Conservation (phyloP, 2,113 vertebrate species). For the Hydropotes inermis region DNA sequence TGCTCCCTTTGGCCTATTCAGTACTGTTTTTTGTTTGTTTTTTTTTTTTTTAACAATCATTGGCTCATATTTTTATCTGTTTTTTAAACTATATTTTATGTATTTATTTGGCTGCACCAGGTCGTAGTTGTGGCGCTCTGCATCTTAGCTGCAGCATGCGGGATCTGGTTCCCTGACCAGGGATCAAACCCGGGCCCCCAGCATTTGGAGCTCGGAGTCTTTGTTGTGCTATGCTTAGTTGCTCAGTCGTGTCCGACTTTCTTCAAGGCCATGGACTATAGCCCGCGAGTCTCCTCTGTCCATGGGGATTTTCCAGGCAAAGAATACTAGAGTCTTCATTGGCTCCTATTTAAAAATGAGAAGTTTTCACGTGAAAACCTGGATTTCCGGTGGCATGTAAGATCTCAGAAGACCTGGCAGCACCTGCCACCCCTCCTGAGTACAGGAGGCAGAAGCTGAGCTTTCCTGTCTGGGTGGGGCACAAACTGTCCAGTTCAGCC, state of each 20-base stretch:
- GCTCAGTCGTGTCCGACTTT: accelerated
- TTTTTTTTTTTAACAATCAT: background rate
- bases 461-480: background rate
- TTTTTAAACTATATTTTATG: background rate
- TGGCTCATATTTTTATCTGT: background rate
- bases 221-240: background rate
- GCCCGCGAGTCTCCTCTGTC: background rate
- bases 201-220: background rate
- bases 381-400: background rate
- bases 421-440: background rate
- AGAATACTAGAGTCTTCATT: background rate
- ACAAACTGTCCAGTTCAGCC: background rate
- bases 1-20: background rate
- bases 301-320: background rate
- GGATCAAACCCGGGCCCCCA: accelerated
- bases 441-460: no score
- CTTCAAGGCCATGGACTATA: background rate
- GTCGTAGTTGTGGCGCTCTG: background rate
- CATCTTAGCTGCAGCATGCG: background rate
- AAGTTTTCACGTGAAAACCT: background rate
- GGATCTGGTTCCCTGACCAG: background rate
- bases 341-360: background rate
- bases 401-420: background rate
- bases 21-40: background rate
- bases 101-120: background rate